These are phyloP conservation scores for Odontocerum albicorne DNA, from an alignment of 2,888 invertebrate species.

Conservation along the genomic window DNA sequence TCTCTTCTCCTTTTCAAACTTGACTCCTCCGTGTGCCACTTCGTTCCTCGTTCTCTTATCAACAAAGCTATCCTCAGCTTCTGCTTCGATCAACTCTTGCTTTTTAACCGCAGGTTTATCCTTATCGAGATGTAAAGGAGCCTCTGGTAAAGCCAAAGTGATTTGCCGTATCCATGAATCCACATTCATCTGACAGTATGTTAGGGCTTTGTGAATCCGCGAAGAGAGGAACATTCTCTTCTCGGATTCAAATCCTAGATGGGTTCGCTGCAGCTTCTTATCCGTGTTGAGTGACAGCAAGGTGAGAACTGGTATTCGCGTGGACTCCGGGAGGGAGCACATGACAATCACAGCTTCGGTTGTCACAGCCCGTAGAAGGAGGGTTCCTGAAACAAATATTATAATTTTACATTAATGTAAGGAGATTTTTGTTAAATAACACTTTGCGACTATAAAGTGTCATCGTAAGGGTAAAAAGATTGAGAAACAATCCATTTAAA, in stretches of 20 bases:
- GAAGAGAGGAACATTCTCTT: constrained; percentile 65
- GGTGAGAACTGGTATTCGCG: constrained; percentile 53
- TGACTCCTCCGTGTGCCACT: constrained; percentile 40
- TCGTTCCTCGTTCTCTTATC: constrained; percentile 24
- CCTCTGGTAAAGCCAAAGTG: constrained; percentile 51
- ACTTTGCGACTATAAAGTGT: too few species aligned
- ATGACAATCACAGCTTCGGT: constrained; percentile 67
- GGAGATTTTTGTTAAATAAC: background rate
- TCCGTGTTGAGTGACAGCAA: constrained; percentile 51
- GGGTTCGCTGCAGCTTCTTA: constrained; percentile 55
- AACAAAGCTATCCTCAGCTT: background rate
- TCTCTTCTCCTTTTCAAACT: constrained; percentile 56
- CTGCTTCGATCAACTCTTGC: constrained; percentile 5
- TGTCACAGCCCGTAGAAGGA: constrained; percentile 62
- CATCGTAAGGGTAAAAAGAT: too few species aligned
- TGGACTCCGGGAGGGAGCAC: constrained; percentile 61
- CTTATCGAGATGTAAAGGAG: constrained; percentile 44
- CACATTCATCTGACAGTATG: constrained; percentile 65
- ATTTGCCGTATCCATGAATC: constrained; percentile 67
- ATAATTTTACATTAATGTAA: background rate
- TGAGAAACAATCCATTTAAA: too few species aligned
- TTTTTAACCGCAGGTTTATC: constrained; percentile 40
- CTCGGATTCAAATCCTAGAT: constrained; percentile 64
- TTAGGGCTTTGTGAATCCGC: constrained; percentile 64
- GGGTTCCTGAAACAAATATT: constrained; percentile 53